Conservation (phyloP, 2,888 invertebrate species). For the Leptogaster cylindrica region DNA sequence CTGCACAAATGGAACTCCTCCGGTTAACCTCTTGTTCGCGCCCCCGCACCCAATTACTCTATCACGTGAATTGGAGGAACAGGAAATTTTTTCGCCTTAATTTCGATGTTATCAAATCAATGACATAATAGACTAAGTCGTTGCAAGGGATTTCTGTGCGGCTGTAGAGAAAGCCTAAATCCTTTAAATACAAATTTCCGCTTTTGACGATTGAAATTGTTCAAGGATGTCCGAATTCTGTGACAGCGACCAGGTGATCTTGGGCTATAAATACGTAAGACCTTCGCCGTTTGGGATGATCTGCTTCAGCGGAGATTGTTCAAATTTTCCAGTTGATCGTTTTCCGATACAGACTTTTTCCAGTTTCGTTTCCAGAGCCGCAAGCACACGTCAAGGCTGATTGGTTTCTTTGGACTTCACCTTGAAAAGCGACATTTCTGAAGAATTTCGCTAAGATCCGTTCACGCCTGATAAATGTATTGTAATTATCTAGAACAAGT, state of each 20-base stretch:
- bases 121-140: conserved; percentile 19
- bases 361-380: neutral
- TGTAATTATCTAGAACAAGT: no score
- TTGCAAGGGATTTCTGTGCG: no score
- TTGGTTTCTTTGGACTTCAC: conserved; percentile 34
- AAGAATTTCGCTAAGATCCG: no score
- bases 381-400: conserved; percentile 27
- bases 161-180: neutral
- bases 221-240: conserved; percentile 1
- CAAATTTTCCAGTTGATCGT: conserved; percentile 21
- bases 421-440: conserved; percentile 6
- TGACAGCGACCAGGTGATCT: neutral
- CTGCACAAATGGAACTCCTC: neutral
- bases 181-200: conserved; percentile 2
- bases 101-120: conserved; percentile 7
- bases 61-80: conserved; percentile 29
- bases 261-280: neutral
- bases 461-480: no score
- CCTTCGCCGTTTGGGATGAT: neutral
- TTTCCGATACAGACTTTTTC: conserved; percentile 7
- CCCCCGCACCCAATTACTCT: conserved; percentile 16
- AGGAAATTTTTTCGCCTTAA: conserved; percentile 17
- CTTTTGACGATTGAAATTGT: conserved; percentile 4
- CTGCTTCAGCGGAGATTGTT: neutral
- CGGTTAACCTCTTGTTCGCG: neutral